These are phyloP conservation scores for Periplaneta americana DNA, from an alignment of 1,140 invertebrate genomes.

Conservation along the genomic window DNA sequence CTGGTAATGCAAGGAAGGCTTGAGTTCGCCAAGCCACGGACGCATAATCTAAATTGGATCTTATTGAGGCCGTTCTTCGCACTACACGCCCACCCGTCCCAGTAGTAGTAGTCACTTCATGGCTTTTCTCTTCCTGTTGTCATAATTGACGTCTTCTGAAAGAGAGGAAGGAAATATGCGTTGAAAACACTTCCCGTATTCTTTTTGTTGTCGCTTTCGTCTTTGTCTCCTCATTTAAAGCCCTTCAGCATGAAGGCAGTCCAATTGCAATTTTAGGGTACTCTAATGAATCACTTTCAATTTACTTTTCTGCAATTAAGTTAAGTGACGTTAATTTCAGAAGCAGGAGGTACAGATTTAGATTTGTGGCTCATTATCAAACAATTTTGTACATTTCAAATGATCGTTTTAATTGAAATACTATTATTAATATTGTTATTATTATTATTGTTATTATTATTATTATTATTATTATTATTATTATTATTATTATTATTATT, in stretches of 20 bases:
- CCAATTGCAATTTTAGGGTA: not conserved
- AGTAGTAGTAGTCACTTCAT: not conserved
- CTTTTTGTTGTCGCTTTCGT: not conserved
- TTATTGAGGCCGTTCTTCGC: not conserved
- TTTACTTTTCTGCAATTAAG: not conserved
- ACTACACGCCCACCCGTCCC: not conserved
- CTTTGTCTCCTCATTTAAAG: not conserved
- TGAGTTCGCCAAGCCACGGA: not conserved
- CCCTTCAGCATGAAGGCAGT: not conserved
- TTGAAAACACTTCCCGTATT: not conserved
- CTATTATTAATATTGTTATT: no score
- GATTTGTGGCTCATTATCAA: not conserved
- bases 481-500: no score
- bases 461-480: no score
- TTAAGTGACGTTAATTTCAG: not conserved
- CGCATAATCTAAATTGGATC: not conserved
- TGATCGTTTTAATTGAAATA: not conserved
- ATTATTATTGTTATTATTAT: no score
- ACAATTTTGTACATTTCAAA: not conserved
- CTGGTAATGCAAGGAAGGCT: no score
- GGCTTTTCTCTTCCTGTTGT: not conserved
- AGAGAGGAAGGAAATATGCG: not conserved
- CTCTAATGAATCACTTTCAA: not conserved
- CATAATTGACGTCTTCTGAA: not conserved
- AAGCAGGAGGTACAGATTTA: not conserved